phyloP scores from a whole-genome alignment of 2,888 invertebrate species.

The Hyalella azteca region DNA sequence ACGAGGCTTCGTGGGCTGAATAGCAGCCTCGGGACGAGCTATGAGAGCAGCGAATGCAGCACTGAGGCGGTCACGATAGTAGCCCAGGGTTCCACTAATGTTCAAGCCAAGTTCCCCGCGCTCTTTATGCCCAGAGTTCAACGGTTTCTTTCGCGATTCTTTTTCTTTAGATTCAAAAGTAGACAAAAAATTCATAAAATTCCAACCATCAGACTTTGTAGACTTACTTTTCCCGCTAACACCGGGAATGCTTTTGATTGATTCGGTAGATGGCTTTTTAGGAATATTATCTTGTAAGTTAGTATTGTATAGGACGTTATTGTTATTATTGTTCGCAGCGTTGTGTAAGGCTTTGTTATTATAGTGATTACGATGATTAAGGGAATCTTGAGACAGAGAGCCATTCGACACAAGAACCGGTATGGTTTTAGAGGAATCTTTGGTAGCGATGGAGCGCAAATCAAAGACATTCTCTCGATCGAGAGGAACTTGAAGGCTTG shows the following conservation, averaged over 20 bases:
- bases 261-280: not conserved
- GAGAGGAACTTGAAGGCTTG: conserved; percentile 62
- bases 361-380: not conserved
- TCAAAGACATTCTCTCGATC: conserved; percentile 66
- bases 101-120: not conserved
- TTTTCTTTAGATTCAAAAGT: not conserved
- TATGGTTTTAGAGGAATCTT: conserved; percentile 54
- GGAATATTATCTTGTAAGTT: not conserved
- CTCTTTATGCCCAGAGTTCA: not conserved
- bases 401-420: not conserved
- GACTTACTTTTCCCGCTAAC: not conserved
- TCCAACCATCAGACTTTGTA: not conserved
- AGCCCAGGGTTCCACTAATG: not conserved
- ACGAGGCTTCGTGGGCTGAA: not conserved
- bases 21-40: not conserved
- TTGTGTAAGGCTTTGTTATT: not conserved
- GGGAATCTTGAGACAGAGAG: not conserved
- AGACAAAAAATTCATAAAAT: not conserved
- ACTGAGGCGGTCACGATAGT: not conserved
- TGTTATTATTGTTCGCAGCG: not conserved
- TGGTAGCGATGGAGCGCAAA: conserved; percentile 62
- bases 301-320: not conserved
- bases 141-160: not conserved
- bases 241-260: not conserved
- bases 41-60: not conserved